Base-by-base conservation (phyloP, 2,797 vertebrate genomes). In the Spea hammondii region DNA sequence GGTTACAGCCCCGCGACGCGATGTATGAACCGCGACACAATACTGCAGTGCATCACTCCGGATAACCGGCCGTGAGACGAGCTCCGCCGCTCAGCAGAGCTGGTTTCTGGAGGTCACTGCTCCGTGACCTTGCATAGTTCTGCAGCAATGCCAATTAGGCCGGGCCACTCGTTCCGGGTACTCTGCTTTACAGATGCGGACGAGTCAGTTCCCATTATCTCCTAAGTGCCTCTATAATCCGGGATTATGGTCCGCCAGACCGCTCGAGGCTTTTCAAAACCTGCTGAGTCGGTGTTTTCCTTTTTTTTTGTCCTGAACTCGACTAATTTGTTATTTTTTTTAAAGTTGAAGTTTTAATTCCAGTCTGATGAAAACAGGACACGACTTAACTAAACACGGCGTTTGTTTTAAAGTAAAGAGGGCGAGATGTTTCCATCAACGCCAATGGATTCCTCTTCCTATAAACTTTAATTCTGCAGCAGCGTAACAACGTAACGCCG, bases 201-300 rank as follows among this genome's bases (percentile, higher is more conserved):
- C 81, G 81, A 87, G 50, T 62, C 80, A 84, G 65, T 83, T 84
- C 82, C 83, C 77, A 83, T 84, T 86, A 83, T 82, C 74, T 77
- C 50, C 32, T 54, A 76, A 62, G 48, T 83, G 83, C 53, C 17
- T 62, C 81, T 87, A 47, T 78, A 74, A 83, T 74, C 65, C 67
- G 5, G 49, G 48, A 69, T 50, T 69, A 62, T 44, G 59, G 59
- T 5, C 59, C 5, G 59, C n/a, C 7, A 32, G 59, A 5, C 14
- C 14, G 59, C 59, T 62, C 59, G 7, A 32, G 59, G 59, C n/a
- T 7, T 32, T 57, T 62, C 8, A 44, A 32, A 17, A 62, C 59
- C 10, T 12, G 8, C 4, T 14, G 59, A 62, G 4, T 10, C n/a
- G 12, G 14, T 7, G 14, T n/a, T 17, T 12, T 17, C 9, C 44